Evolutionary conservation across 2,113 vertebrate genomes (phyloP), one percentile per base, ranked within the genome.

Genomic region (Sphaerodactylus townsendi): DNA sequence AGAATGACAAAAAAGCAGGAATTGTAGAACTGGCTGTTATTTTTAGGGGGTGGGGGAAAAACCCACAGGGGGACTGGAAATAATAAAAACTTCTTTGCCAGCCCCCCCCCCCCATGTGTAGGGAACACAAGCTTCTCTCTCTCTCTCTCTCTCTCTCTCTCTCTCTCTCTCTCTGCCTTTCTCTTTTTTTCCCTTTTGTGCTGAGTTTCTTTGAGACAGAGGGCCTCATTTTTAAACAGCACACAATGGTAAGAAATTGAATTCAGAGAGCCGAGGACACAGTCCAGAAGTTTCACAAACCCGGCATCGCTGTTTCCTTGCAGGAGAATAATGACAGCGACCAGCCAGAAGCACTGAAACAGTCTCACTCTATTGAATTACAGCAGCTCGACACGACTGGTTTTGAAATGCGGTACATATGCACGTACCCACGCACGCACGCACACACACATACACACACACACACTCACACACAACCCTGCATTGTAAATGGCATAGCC

Each of bases 201-300:
- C 71, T 30, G 53, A 39, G 87, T 73, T n/a, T 33, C 35, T 86
- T 89, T 81, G 84, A 88, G 81, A 37, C 53, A 44, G 66, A 77
- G 17, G 39, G 80, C 77, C 82, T 74, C 28, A 89, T 90, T 90
- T 88, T 89, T 17, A 78, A 64, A 53, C 11, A 75, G 75, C 17
- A 73, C 84, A 90, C 87, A 91, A 88, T 79, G 11, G 91, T 90
- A 88, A 90, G 93, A 96, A 95, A 96, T 96, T 94, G 93, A 92
- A 94, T 95, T 95, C 92, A 90, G 88, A 93, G 85, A 86, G 87
- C 82, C 76, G 92, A 94, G 84, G 94, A 95, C 93, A 95, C 92
- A 95, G 94, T 95, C 96, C 94, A 94, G 91, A 91, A 92, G 88
- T 94, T 94, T 44, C 84, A 89, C 90, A 92, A 94, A 90, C 87